Percentiles rank a stretch among this genome's conserved stretches.
phyloP scores from a whole-genome alignment of 2,113 vertebrate genomes.

The Pelvicachromis taeniatus region DNA sequence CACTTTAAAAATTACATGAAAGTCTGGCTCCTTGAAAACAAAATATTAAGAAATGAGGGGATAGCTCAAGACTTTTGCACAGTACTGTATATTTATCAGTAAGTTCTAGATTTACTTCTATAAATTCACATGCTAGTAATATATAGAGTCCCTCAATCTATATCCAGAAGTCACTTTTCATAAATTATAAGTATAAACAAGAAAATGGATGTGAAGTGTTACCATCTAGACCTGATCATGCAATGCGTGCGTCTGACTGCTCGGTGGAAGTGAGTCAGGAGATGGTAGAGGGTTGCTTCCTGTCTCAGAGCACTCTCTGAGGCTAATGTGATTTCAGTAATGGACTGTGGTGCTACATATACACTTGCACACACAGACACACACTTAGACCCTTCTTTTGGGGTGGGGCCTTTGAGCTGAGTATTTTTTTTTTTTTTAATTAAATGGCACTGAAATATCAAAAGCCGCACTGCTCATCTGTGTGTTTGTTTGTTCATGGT shows the following conservation, averaged over 20 bases:
- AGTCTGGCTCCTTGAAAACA: background rate
- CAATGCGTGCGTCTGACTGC: background rate
- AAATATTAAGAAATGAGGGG: background rate
- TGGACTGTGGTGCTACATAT: conserved; percentile 49
- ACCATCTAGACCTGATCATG: background rate
- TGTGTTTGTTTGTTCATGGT: background rate
- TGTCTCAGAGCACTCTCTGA: conserved; percentile 45
- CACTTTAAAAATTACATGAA: background rate
- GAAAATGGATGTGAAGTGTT: background rate
- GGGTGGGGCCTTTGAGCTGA: conserved; percentile 42
- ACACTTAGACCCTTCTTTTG: conserved; percentile 6
- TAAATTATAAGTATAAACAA: background rate
- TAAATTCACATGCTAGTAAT: background rate
- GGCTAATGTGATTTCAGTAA: conserved; percentile 70
- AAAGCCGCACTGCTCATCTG: background rate
- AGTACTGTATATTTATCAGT: background rate
- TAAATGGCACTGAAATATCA: background rate
- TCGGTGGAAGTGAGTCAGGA: conserved; percentile 29
- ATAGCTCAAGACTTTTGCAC: background rate
- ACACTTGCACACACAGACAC: conserved; percentile 2
- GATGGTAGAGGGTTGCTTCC: conserved; percentile 53
- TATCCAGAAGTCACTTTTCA: background rate
- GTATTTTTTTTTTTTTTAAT: background rate
- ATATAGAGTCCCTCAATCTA: background rate
- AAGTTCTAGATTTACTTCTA: background rate